A percentile compares a stretch with the other conserved stretches of the same genome.
These are phyloP conservation scores for Pseudonaja textilis DNA, from an alignment of 2,113 vertebrate species.

Conservation along the genomic window DNA sequence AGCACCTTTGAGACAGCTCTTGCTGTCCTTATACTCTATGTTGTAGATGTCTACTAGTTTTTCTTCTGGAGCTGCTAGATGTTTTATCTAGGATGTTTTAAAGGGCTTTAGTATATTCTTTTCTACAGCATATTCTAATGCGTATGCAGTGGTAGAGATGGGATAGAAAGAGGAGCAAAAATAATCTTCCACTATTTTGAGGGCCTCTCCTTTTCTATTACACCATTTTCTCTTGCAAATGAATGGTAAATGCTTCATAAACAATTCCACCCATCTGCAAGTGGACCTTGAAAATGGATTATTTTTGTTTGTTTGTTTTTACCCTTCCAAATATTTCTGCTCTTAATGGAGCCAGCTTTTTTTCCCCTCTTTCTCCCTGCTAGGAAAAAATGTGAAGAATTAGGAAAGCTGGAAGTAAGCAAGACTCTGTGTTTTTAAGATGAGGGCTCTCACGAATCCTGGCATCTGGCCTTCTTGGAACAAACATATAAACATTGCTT, in stretches of 20 bases:
- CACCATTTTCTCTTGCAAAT: constrained; percentile 70
- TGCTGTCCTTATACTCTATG: background rate
- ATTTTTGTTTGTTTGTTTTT: constrained; percentile 77
- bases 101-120: background rate
- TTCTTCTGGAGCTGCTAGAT: background rate
- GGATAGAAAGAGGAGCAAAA: background rate
- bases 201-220: constrained; percentile 58
- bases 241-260: constrained; percentile 73
- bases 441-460: constrained; percentile 41
- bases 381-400: constrained; percentile 57
- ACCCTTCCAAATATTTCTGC: constrained; percentile 61
- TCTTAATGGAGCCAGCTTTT: constrained; percentile 49
- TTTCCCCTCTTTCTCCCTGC: constrained; percentile 26
- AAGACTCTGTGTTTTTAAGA: constrained; percentile 40
- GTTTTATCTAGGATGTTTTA: background rate
- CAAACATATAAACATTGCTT: constrained; percentile 38
- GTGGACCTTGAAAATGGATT: constrained; percentile 79
- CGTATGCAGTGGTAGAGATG: background rate
- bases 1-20: background rate
- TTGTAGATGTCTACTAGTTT: background rate
- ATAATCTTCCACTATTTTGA: constrained; percentile 43
- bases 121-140: constrained; percentile 47
- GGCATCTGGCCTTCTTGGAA: constrained; percentile 43
- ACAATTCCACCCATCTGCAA: constrained; percentile 68
- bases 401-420: constrained; percentile 54